Percentiles rank a stretch among this genome's conserved stretches.
phyloP scores from a whole-genome alignment of 2,888 invertebrate species.

The Litoditis marina region DNA sequence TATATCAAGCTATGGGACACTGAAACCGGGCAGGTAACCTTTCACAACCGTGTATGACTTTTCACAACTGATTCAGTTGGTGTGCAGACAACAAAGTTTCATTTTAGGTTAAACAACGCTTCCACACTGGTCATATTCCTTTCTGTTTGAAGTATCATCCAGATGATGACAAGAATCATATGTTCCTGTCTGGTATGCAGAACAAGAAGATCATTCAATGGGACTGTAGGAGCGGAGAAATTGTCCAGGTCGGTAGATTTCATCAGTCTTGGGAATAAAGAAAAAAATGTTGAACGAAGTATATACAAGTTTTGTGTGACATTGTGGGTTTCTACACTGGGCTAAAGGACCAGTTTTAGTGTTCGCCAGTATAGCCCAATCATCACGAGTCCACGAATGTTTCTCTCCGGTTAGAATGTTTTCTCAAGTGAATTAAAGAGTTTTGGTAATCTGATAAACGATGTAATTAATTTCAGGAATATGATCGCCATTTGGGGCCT shows the following conservation, averaged over 20 bases:
- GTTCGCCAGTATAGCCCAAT: background rate
- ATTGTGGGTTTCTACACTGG: no score
- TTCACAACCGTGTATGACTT: background rate
- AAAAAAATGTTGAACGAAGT: no score
- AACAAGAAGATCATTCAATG: conserved; percentile 99
- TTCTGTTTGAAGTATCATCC: conserved; percentile 98
- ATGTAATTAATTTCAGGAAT: conserved; percentile 72
- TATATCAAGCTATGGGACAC: conserved; percentile 99
- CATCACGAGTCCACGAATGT: no score
- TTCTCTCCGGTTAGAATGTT: no score
- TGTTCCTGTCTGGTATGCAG: conserved; percentile 90
- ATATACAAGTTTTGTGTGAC: no score
- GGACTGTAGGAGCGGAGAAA: conserved; percentile 89
- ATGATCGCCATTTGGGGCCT: conserved; percentile 95
- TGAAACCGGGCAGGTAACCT: conserved; percentile 74
- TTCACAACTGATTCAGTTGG: no score
- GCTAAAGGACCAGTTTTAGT: no score
- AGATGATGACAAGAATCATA: conserved; percentile 89
- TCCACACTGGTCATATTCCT: conserved; percentile 92
- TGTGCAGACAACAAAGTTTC: background rate
- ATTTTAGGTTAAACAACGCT: conserved; percentile 69
- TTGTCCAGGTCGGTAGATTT: conserved; percentile 69
- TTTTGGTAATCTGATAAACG: no score
- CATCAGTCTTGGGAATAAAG: background rate
- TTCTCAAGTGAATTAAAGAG: no score